Percentiles rank a stretch among this genome's conserved stretches.
Evolutionary conservation across 2,797 vertebrate species (phyloP).

Genomic region (Numenius phaeopus): DNA sequence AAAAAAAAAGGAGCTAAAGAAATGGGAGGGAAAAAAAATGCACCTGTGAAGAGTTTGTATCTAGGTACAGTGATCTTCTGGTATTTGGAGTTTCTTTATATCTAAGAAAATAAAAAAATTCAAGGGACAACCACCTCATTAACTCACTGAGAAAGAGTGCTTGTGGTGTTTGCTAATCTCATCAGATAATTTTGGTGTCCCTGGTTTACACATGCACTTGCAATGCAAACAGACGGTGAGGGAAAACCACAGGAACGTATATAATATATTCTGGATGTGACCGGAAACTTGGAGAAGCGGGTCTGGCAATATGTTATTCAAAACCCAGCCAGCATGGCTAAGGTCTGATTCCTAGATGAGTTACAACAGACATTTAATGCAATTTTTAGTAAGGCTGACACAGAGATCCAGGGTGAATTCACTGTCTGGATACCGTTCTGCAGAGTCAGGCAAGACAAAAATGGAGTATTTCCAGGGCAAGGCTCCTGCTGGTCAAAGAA

Average conservation of each 20-base stretch:
- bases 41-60: neutral
- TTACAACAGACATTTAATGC: neutral
- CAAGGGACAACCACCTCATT: neutral
- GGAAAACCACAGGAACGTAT: neutral
- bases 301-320: neutral
- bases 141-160: neutral
- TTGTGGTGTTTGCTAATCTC: neutral
- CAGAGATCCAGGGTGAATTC: neutral
- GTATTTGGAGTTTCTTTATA: neutral
- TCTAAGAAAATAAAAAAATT: neutral
- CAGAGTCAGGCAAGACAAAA: neutral
- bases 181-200: neutral
- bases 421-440: neutral
- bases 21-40: neutral
- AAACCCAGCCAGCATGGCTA: neutral
- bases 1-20: neutral
- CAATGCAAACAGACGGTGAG: rapidly evolving
- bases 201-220: neutral
- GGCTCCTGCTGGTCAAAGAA: neutral
- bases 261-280: neutral
- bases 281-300: neutral
- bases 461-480: neutral
- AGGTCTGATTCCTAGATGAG: neutral
- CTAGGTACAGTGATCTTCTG: neutral
- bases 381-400: neutral